phyloP scores from a whole-genome alignment of 2,797 vertebrate species.

The Chloroceryle amazona region DNA sequence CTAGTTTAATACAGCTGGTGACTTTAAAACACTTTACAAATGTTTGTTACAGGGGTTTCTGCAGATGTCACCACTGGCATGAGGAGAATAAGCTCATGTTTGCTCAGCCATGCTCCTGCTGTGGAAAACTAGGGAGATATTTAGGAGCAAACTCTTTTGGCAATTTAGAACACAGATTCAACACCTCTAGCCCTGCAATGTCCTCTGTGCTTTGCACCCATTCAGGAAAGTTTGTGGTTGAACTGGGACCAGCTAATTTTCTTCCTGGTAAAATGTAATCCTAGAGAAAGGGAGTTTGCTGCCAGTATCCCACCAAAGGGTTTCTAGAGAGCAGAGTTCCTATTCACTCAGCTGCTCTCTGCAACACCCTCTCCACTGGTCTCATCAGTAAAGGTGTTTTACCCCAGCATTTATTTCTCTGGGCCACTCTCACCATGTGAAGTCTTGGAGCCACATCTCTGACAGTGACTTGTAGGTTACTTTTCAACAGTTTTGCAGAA shows the following conservation, averaged over 20 bases:
- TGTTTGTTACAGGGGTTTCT: background rate
- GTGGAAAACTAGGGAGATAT: background rate
- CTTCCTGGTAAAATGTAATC: background rate
- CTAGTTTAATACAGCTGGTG: background rate
- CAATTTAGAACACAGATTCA: background rate
- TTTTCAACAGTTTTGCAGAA: background rate
- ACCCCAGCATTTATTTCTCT: background rate
- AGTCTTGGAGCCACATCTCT: background rate
- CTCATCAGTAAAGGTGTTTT: background rate
- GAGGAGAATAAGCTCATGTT: background rate
- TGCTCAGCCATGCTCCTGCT: background rate
- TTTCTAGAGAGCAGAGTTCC: background rate
- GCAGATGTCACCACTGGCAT: background rate
- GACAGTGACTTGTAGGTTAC: background rate
- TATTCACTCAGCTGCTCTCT: background rate
- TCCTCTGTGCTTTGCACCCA: background rate
- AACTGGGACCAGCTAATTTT: background rate
- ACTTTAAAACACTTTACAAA: background rate
- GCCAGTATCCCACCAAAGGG: background rate
- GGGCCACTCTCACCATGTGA: background rate
- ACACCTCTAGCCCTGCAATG: background rate
- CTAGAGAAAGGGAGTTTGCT: background rate
- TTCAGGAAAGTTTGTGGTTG: background rate
- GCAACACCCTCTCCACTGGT: background rate
- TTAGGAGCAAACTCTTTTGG: background rate